These are phyloP conservation scores for Buathra laborator DNA, from an alignment of 2,888 invertebrate genomes.

Conservation along the genomic window DNA sequence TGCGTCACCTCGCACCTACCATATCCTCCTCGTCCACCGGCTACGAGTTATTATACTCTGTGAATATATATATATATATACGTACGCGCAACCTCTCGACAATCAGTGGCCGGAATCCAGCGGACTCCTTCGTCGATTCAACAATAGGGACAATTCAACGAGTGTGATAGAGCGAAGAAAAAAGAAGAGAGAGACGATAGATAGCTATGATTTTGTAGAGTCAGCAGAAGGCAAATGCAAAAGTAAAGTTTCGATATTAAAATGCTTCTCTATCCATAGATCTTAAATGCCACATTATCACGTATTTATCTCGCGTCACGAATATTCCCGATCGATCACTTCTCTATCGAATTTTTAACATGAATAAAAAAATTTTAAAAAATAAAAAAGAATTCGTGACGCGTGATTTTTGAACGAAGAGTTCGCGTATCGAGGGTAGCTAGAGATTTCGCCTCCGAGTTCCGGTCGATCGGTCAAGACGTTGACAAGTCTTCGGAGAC, in stretches of 20 bases:
- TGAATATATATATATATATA: neutral
- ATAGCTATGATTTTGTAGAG: conserved; percentile 29
- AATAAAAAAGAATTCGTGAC: neutral
- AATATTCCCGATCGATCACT: conserved; percentile 82
- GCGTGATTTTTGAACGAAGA: conserved; percentile 35
- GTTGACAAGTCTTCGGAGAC: conserved; percentile 74
- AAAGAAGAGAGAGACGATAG: neutral
- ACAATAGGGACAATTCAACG: conserved; percentile 66
- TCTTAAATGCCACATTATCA: conserved; percentile 43
- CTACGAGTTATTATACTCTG: neutral
- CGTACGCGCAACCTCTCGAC: conserved; percentile 2
- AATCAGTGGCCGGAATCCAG: conserved; percentile 53
- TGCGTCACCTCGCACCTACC: conserved; percentile 72
- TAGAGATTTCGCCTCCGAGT: conserved; percentile 16
- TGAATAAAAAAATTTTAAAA: conserved; percentile 1
- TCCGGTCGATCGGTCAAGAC: conserved; percentile 77
- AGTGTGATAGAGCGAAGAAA: conserved; percentile 56
- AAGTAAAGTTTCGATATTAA: conserved; percentile 1
- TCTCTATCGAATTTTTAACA: neutral
- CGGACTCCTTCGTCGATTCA: conserved; percentile 51
- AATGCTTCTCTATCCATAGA: conserved; percentile 17
- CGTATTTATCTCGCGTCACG: conserved; percentile 77
- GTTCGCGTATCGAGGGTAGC: conserved; percentile 39
- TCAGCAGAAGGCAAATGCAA: conserved; percentile 22
- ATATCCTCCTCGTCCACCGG: neutral